Evolutionary conservation across 2,888 invertebrate genomes (phyloP), one percentile per base, ranked within the genome.

Genomic region (Morpho helenor): DNA sequence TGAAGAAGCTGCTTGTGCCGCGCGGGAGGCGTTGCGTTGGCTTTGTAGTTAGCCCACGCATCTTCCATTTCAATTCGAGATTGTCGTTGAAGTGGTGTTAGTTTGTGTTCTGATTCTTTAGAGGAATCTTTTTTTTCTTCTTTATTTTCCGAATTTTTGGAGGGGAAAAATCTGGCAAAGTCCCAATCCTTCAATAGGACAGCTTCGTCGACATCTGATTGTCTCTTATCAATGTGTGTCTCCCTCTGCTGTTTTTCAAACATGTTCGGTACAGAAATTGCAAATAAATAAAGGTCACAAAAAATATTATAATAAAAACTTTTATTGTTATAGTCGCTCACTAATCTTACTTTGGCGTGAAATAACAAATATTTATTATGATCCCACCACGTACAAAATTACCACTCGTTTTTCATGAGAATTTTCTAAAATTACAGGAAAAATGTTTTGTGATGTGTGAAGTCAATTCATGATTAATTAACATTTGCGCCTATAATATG

Each of bases 111-210:
- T 6, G 68, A 69, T 41, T 91, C 91, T 72, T 92, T 91, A 63
- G 91, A 61, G 63, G 80, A 62, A 56, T 80, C 82, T 65, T 67
- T 74, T 61, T 81, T 87, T 61, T 79, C 84, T 54, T 80, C 83
- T 70, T 79, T 80, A n/a, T 57, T 66, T 9, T 82, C 83, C 10
- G 71, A 69, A 66, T 72, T 83, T 74, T 85, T 91, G 61, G 88
- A 84, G 9, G 94, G 95, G 84, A 96, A 96, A 91, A 96, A 96
- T 78, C 95, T 93, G 68, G 95, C 95, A 84, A 96, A 95, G 87
- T 96, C 95, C 96, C 96, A 96, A 76, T 96, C 96, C 84, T 95
- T 95, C 70, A 96, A 91, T 66, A 96, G 92, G 56, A 94, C 94
- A 64, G 95, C 95, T 80, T 96, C 96, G 77, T 96, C 96, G 73